These are phyloP conservation scores for Anguilla marmorata DNA, from an alignment of 2,797 vertebrate species.

Conservation along the genomic window DNA sequence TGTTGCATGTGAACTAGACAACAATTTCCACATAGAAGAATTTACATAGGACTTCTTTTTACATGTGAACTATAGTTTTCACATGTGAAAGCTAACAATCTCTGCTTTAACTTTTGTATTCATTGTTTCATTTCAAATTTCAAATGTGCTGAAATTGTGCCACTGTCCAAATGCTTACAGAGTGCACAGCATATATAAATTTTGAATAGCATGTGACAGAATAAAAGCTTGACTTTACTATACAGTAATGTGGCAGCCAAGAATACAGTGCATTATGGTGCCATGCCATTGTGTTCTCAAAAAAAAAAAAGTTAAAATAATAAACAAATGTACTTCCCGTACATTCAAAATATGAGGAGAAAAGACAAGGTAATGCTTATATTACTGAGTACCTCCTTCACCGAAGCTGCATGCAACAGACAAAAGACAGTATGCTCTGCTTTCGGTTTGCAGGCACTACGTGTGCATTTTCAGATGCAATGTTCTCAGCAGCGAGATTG, in stretches of 20 bases:
- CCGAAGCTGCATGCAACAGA: background rate
- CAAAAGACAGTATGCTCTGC: background rate
- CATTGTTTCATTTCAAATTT: too few species aligned
- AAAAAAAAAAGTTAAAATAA: background rate
- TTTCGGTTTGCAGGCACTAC: background rate
- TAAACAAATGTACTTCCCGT: background rate
- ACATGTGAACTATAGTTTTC: too few species aligned
- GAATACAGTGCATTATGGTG: background rate
- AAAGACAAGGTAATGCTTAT: background rate
- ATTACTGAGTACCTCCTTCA: constrained; percentile 1
- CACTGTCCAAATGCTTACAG: too few species aligned
- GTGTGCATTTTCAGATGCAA: constrained; percentile 7
- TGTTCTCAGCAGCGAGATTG: constrained; percentile 10
- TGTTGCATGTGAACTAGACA: too few species aligned
- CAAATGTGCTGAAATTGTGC: too few species aligned
- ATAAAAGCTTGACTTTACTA: background rate
- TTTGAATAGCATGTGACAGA: background rate
- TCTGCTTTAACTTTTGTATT: too few species aligned
- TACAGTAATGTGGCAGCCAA: background rate
- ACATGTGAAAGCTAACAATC: too few species aligned
- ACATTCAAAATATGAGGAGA: constrained; percentile 7
- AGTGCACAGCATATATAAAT: background rate
- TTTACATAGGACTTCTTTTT: too few species aligned
- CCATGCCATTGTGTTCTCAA: background rate
- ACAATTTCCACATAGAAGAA: too few species aligned